A percentile compares a stretch with the other conserved stretches of the same genome.
phyloP scores from a whole-genome alignment of 64 coral and sea anemone species.

The Stichodactyla mertensii region DNA sequence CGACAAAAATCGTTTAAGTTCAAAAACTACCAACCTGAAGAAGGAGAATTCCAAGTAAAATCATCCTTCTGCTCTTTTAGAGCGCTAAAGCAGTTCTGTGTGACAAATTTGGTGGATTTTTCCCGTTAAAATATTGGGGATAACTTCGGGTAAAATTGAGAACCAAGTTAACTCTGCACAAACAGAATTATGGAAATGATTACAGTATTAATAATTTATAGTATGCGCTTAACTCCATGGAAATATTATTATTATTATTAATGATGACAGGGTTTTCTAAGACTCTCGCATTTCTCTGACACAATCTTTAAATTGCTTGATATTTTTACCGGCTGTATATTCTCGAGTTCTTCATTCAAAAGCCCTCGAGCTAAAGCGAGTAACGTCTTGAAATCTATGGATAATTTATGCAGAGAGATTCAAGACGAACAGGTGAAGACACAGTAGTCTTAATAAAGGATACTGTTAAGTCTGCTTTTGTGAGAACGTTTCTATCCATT shows the following conservation, averaged over 20 bases:
- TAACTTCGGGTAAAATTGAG: neutral
- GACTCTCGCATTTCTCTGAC: neutral
- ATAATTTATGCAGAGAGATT: neutral
- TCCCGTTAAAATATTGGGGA: neutral
- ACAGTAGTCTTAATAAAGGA: neutral
- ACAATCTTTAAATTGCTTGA: neutral
- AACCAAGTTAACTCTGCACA: neutral
- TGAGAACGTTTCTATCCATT: neutral
- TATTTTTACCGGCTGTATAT: neutral
- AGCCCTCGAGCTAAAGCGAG: neutral
- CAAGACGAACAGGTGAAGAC: neutral
- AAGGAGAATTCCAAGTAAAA: neutral
- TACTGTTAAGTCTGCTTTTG: neutral
- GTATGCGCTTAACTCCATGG: constrained; percentile 6
- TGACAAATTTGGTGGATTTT: neutral
- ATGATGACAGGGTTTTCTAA: neutral
- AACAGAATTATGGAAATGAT: constrained; percentile 16
- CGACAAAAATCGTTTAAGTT: neutral
- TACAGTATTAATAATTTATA: constrained; percentile 17
- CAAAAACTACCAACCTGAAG: neutral
- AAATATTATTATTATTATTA: neutral
- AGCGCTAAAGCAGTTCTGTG: neutral
- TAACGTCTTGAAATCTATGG: neutral
- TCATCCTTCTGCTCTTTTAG: neutral
- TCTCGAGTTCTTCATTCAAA: neutral